Evolutionary conservation across 2,797 vertebrate species (phyloP).

Genomic region (Fratercula arctica): DNA sequence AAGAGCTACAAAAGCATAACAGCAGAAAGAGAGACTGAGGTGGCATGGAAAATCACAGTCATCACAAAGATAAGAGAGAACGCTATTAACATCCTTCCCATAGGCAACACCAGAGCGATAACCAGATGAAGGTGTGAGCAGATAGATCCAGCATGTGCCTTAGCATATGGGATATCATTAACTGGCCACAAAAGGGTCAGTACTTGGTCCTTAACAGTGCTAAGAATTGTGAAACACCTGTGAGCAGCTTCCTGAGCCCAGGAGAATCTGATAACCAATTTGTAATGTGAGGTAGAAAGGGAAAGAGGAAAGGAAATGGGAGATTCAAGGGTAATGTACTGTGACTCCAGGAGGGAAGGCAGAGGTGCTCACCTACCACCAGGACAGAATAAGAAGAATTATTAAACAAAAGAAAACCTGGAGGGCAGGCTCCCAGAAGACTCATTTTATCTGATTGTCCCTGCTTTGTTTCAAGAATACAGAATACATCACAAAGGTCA

Average conservation of each 20-base stretch:
- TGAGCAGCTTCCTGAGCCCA: not conserved
- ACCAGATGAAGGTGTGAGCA: not conserved
- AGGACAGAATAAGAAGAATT: not conserved
- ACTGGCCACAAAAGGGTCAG: not conserved
- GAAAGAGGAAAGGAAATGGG: not conserved
- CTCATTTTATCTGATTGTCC: conserved; percentile 31
- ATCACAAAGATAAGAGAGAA: not conserved
- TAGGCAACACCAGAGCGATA: not conserved
- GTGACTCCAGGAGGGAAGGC: not conserved
- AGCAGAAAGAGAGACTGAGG: not conserved
- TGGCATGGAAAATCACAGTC: not conserved
- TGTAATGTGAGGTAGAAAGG: not conserved
- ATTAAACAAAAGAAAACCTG: conserved; percentile 10
- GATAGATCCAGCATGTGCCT: not conserved
- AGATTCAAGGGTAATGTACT: conserved; percentile 7
- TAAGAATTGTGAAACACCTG: not conserved
- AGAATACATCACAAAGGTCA: conserved; percentile 46
- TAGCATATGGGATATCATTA: not conserved
- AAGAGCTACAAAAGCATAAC: not conserved
- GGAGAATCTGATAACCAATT: not conserved
- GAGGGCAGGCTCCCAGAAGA: conserved; percentile 28
- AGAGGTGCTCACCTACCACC: not conserved
- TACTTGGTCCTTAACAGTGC: not conserved
- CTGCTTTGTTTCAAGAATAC: conserved; percentile 38
- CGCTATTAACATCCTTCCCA: not conserved